Percentiles rank a stretch among this genome's conserved stretches.
Conservation (phyloP, 2,888 invertebrate genomes). For the Orchestes rusci region DNA sequence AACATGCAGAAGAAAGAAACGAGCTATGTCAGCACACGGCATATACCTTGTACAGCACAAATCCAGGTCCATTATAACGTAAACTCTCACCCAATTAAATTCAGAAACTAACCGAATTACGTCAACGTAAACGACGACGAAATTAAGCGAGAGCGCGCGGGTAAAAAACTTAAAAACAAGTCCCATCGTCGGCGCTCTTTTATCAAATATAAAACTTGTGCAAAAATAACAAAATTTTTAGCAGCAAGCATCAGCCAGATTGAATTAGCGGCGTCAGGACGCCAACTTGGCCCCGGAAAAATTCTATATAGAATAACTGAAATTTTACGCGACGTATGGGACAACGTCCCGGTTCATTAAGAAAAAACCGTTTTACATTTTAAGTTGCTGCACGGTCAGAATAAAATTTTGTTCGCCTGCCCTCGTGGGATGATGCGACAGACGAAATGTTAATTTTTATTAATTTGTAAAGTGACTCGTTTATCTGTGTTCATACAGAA, state of each 20-base stretch:
- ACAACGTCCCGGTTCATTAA: slow-evolving; percentile 20
- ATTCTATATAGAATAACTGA: slow-evolving; percentile 22
- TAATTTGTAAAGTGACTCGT: no score
- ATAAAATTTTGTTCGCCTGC: slow-evolving; percentile 11
- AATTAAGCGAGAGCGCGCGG: slow-evolving; percentile 15
- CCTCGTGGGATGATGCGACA: no score
- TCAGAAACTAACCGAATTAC: slow-evolving; percentile 19
- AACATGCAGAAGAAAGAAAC: no score
- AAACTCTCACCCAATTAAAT: slow-evolving; percentile 21
- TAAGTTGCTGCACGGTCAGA: no score
- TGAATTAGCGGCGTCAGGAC: slow-evolving; percentile 22
- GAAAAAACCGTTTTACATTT: slow-evolving; percentile 22
- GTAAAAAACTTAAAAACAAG: slow-evolving; percentile 17
- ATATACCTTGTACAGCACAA: no score
- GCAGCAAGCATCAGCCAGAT: slow-evolving; percentile 18
- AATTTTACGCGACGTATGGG: slow-evolving; percentile 21
- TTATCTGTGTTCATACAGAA: no score
- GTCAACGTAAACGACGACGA: slow-evolving; percentile 19
- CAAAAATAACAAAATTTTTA: slow-evolving; percentile 22
- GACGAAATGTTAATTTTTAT: slow-evolving; percentile 9
- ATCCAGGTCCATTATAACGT: slow-evolving; percentile 13
- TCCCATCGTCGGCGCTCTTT: slow-evolving; percentile 20
- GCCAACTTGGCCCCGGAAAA: slow-evolving; percentile 19
- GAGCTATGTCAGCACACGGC: no score
- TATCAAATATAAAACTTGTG: slow-evolving; percentile 23